Percentiles rank a stretch among this genome's conserved stretches.
Evolutionary conservation across 2,888 invertebrate genomes (phyloP).

Genomic region (Lycaena phlaeas): DNA sequence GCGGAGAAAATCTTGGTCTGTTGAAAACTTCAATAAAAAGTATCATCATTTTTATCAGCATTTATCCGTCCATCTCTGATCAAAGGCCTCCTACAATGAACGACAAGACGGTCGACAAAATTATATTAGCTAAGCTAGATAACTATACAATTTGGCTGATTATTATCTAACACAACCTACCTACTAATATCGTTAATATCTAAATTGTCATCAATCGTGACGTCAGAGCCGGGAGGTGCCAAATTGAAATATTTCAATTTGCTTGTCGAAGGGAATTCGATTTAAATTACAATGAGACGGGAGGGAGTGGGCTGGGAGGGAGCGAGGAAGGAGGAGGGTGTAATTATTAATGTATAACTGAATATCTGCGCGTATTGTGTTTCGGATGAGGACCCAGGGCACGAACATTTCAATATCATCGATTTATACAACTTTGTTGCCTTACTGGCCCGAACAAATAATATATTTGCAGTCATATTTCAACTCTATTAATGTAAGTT

Average conservation of each 20-base stretch:
- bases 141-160: too few relatives aligned
- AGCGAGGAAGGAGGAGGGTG: conserved; percentile 20
- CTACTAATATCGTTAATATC: conserved; percentile 31
- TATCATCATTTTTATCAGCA: too few relatives aligned
- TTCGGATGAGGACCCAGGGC: conserved; percentile 13
- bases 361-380: conserved; percentile 36
- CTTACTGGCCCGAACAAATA: too few relatives aligned
- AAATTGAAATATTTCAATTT: conserved; percentile 71
- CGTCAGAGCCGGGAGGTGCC: conserved; percentile 41
- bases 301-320: conserved; percentile 17
- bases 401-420: background rate
- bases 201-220: conserved; percentile 6
- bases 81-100: too few relatives aligned
- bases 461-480: too few relatives aligned
- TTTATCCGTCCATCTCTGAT: too few relatives aligned
- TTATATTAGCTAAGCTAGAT: too few relatives aligned
- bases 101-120: too few relatives aligned
- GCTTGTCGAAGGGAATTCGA: conserved; percentile 65
- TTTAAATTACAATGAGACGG: conserved; percentile 67
- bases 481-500: too few relatives aligned
- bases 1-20: too few relatives aligned
- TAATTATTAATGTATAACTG: conserved; percentile 63
- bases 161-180: background rate
- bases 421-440: too few relatives aligned
- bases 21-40: too few relatives aligned